Percentiles rank a stretch among this genome's conserved stretches.
phyloP scores from a whole-genome alignment of 30 jellyfish, hydroid and myxozoan species.

The Nemopilema nomurai region DNA sequence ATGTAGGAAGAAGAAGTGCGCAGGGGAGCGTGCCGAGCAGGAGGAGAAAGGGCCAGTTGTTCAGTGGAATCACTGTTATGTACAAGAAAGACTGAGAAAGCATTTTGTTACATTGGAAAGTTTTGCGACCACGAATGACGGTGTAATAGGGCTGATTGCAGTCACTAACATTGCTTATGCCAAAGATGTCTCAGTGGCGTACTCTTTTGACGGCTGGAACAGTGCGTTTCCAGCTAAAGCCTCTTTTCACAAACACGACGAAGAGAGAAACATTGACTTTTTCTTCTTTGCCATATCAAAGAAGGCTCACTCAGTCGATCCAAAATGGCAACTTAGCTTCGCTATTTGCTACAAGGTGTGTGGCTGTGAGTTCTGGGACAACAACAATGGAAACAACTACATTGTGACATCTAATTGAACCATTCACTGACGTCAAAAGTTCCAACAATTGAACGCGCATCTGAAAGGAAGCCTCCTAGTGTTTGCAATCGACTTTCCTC shows the following conservation, averaged over 20 bases:
- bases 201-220: constrained; percentile 78
- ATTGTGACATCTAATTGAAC: constrained; percentile 2
- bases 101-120: constrained; percentile 41
- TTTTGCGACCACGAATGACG: constrained; percentile 26
- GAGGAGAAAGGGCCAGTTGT: neutral
- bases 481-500: too few species aligned
- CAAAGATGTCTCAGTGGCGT: constrained; percentile 52
- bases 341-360: constrained; percentile 77
- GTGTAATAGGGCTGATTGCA: constrained; percentile 82
- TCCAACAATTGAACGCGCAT: too few species aligned
- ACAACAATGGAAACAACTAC: constrained; percentile 65
- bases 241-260: constrained; percentile 63
- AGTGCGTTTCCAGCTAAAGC: constrained; percentile 51
- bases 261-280: constrained; percentile 51
- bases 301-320: constrained; percentile 1
- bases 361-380: constrained; percentile 87
- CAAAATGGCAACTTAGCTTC: constrained; percentile 37
- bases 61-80: neutral
- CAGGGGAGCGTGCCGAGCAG: neutral
- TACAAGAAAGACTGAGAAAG: neutral
- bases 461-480: too few species aligned
- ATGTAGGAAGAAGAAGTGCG: neutral
- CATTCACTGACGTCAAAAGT: neutral
- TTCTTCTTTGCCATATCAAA: constrained; percentile 62
- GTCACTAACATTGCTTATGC: constrained; percentile 73